Evolutionary conservation across 2,113 vertebrate species (phyloP).

Genomic region (Cisticola juncidis): DNA sequence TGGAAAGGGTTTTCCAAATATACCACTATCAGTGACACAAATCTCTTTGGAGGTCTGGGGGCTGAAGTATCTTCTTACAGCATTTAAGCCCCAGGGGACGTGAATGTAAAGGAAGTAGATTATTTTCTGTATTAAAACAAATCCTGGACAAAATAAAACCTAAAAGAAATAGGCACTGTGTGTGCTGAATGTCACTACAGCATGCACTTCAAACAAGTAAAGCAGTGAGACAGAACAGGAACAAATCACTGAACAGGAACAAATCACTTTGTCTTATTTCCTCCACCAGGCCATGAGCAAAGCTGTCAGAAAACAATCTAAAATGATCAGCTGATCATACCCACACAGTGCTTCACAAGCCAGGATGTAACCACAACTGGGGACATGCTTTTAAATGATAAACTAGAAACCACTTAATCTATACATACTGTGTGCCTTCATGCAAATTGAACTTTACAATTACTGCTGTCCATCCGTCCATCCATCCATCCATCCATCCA

Average conservation of each 20-base stretch:
- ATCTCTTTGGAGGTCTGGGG: not conserved
- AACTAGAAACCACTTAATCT: not conserved
- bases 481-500: not conserved
- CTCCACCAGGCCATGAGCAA: not conserved
- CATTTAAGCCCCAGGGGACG: not conserved
- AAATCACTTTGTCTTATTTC: not conserved
- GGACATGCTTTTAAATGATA: not conserved
- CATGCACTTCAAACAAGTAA: not conserved
- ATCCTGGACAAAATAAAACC: not conserved
- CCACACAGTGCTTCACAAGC: not conserved
- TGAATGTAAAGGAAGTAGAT: not conserved
- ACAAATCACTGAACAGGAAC: not conserved
- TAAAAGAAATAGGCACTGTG: not conserved
- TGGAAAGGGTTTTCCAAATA: not conserved
- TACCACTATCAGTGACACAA: accelerated
- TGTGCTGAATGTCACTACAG: not conserved
- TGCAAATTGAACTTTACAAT: not conserved
- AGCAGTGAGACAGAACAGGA: not conserved
- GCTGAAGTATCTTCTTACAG: not conserved
- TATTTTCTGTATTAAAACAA: not conserved
- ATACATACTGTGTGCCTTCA: not conserved
- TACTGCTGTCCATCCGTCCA: not conserved
- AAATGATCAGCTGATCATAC: not conserved
- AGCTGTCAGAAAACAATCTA: not conserved
- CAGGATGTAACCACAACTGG: not conserved